Evolutionary conservation across 2,888 invertebrate species (phyloP), one percentile per base, ranked within the genome.

Genomic region (Sminthurides aquaticus): DNA sequence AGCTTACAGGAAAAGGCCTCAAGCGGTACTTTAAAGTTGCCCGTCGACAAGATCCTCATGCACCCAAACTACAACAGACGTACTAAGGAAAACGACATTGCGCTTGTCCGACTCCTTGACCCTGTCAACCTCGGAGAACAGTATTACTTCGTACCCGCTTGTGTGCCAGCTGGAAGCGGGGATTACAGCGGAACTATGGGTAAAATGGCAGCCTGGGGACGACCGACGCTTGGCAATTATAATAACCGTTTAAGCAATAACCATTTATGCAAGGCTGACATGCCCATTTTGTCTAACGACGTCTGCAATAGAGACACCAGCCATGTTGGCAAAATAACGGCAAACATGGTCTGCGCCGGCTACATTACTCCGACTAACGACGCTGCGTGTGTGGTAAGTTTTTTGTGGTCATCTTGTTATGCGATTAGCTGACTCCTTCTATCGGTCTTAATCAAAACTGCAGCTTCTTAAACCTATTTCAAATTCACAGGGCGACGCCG

Each of bases 281-380:
- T 72, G 49, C 73, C 73, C 1, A 67, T 73, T 34, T 28, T 73
- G 5, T 67, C 68, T 22, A 73, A 72, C 28, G 57, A 62, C 1
- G 71, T 73, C 24, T 73, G 73, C 55, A 66, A 64, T 15, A 64
- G 73, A 43, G 74, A 74, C 56, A 71, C 71, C 1, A 62, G 61
- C 18, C 70, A 73, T 49, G 60, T 49, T 26, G 63, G 60, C 48
- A 62, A 68, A 60, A 58, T 67, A 3, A 64, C 61, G 1, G 48
- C 20, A 2, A 66, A 65, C 26, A 66, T 66, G 61, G 11, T 65
- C 18, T 73, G 73, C 61, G 73, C 71, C 18, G 74, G 74, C 3
- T 70, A 64, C 34, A 62, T 74, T 1, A 72, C 72, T 22, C 58
- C 62, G 5, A 28, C 48, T 5, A 43, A 24, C 8, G 34, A 55